Percentiles rank a stretch among this genome's conserved stretches.
These are phyloP conservation scores for Ecliptopera silaceata DNA, from an alignment of 2,888 invertebrate species.

Conservation along the genomic window DNA sequence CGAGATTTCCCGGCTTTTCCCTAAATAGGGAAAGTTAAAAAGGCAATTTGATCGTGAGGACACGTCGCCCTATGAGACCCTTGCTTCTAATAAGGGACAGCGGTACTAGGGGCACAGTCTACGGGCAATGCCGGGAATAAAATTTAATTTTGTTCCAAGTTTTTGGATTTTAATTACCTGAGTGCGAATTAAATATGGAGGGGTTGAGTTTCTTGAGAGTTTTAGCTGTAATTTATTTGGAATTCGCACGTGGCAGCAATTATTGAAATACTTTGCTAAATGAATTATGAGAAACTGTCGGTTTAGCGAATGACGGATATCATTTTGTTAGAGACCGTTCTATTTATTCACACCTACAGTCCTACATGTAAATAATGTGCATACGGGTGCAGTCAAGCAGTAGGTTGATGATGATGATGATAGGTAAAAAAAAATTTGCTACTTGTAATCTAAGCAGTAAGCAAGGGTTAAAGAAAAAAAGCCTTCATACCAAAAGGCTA, in stretches of 20 bases:
- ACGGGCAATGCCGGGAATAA: constrained; percentile 57
- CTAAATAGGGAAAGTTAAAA: constrained; percentile 83
- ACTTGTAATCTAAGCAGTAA: neutral
- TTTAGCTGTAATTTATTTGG: constrained; percentile 46
- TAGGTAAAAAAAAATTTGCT: too few species aligned
- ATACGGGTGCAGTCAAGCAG: too few species aligned
- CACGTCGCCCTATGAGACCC: constrained; percentile 61
- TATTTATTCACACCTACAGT: too few species aligned
- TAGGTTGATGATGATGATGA: too few species aligned
- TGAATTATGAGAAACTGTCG: constrained; percentile 11
- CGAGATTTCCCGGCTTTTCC: constrained; percentile 71
- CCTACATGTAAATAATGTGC: too few species aligned
- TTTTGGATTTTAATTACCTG: constrained; percentile 83
- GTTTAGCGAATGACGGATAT: neutral
- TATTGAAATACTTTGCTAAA: constrained; percentile 32
- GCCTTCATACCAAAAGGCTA: neutral
- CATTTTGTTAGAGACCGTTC: too few species aligned
- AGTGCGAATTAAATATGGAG: constrained; percentile 76
- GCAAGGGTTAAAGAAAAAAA: neutral
- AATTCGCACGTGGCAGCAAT: constrained; percentile 38
- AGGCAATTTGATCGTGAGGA: constrained; percentile 74
- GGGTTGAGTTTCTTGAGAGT: constrained; percentile 47
- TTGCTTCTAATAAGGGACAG: constrained; percentile 36
- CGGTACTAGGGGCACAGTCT: constrained; percentile 4
- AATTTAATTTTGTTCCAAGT: constrained; percentile 79